A percentile compares a stretch with the other conserved stretches of the same genome.
Evolutionary conservation across 1,140 invertebrate genomes (phyloP).

Genomic region (Pseudomyrmex concolor): DNA sequence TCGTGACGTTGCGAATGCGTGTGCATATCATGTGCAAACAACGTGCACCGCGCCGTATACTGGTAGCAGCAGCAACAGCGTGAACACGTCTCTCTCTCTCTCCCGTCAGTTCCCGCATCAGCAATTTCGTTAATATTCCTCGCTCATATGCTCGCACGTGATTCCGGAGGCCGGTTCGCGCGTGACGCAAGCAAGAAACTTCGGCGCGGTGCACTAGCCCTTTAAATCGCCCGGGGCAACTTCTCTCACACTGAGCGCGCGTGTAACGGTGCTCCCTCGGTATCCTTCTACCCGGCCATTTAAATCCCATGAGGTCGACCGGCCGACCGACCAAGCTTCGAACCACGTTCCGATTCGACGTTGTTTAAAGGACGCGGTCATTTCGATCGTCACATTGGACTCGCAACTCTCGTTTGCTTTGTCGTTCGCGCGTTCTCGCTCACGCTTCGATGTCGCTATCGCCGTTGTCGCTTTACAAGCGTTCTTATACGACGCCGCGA

Average conservation of each 20-base stretch:
- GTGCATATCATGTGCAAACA: slow-evolving; percentile 37
- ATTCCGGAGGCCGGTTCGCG: not conserved
- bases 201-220: slow-evolving; percentile 38
- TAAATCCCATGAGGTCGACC: slow-evolving; percentile 42
- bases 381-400: slow-evolving; percentile 6
- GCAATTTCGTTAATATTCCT: slow-evolving; percentile 7
- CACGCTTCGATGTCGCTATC: not conserved
- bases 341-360: not conserved
- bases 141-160: slow-evolving; percentile 19
- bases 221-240: slow-evolving; percentile 58
- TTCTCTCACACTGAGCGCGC: not conserved
- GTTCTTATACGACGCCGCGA: not conserved
- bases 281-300: slow-evolving; percentile 15
- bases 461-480: not conserved
- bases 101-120: slow-evolving; percentile 11
- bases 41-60: slow-evolving; percentile 49
- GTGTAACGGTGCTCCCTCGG: slow-evolving; percentile 8
- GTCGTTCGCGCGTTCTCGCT: not conserved
- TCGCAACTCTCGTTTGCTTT: not conserved
- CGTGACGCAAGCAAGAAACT: slow-evolving; percentile 48
- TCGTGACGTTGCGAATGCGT: slow-evolving; percentile 64
- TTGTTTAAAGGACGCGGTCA: slow-evolving; percentile 38
- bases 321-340: not conserved
- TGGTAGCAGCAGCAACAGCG: slow-evolving; percentile 36
- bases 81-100: slow-evolving; percentile 42